Base-by-base conservation (phyloP, 2,888 invertebrate species). In the Rapana venosa region DNA sequence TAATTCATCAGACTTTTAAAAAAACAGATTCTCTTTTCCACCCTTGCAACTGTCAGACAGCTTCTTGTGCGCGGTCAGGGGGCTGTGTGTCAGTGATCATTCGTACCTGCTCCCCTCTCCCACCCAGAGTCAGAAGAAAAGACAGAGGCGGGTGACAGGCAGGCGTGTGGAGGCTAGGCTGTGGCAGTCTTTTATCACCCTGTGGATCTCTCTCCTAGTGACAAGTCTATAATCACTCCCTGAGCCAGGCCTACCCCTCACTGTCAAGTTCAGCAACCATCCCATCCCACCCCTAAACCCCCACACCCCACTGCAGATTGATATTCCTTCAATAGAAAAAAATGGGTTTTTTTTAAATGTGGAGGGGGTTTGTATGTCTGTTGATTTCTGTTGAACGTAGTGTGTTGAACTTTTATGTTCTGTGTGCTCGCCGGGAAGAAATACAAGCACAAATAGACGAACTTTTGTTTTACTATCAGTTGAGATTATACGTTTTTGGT, bases 61-160 rank as follows among this genome's bases (percentile, higher is more conserved):
- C 74, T 36, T 87, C 87, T 74, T 35, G 5, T 36, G 87, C 87
- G 11, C 87, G 74, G 87, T 74, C 30, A 70, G 87, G 36, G 87
- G 87, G 87, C 87, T 77, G 36, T 87, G 36, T 87, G 87, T 70
- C 87, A 74, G 87, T 87, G 87, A 58, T 87, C 74, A 66, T 74
- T 87, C 87, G 87, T 47, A 87, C 87, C 74, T 36, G 87, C 36
- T 87, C 87, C 87, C 87, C 87, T 36, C 87, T 17, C 74, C 47
- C 47, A 2, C 47, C 47, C 47, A 2, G 4, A 47, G 47, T 8
- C 47, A 47, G 47, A 2, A 47, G 47, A 47, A 47, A 47, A 8
- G 47, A 47, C 47, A 47, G 47, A 8, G 47, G 47, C 47, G 8
- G 47, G 47, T 8, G 47, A 47, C 47, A 47, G 47, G 47, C 47